Conservation (phyloP, 2,113 vertebrate genomes). For the Ctenomys sociabilis region DNA sequence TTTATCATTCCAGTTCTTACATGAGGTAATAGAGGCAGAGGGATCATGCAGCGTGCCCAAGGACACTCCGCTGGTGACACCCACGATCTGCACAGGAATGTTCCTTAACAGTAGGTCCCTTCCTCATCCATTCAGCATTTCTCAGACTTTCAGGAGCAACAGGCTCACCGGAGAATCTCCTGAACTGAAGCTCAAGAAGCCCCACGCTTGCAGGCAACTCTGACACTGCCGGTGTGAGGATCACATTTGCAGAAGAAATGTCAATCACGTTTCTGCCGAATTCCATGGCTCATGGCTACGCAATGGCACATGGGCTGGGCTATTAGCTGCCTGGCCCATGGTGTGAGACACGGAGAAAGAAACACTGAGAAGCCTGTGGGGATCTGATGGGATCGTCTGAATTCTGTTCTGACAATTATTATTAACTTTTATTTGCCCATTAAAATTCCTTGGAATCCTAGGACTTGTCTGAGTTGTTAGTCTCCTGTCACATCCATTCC, state of each 20-base stretch:
- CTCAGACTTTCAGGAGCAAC: background rate
- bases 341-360: background rate
- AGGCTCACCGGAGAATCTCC: background rate
- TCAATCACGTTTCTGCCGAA: background rate
- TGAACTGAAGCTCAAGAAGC: background rate
- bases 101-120: background rate
- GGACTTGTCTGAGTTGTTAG: background rate
- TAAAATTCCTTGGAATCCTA: constrained; percentile 28
- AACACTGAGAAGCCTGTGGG: background rate
- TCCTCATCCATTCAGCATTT: background rate
- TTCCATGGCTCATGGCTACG: background rate
- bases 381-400: background rate
- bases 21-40: background rate
- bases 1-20: background rate
- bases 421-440: constrained; percentile 33
- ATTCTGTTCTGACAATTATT: constrained; percentile 7
- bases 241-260: background rate
- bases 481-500: constrained; percentile 55
- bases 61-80: background rate
- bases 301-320: accelerated
- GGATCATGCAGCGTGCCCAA: background rate
- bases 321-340: background rate
- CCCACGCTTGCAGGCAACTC: background rate
- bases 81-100: background rate
- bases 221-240: background rate